Evolutionary conservation across 2,888 invertebrate species (phyloP).

Genomic region (Leistus spinibarbis): DNA sequence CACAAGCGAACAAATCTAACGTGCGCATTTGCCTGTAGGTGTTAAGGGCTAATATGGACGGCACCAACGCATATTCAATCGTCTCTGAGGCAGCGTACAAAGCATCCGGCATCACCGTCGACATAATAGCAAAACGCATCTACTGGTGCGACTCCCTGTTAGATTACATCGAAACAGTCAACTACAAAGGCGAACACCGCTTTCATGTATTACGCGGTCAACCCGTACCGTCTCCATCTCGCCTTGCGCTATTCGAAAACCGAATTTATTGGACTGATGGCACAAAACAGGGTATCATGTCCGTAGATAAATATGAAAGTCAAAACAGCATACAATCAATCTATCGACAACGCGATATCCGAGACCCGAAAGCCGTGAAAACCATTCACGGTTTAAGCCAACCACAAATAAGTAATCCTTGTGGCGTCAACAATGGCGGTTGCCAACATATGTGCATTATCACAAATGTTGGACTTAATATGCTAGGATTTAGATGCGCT

Average conservation of each 20-base stretch:
- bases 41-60: constrained; percentile 93
- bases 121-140: constrained; percentile 86
- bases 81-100: constrained; percentile 93
- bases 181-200: constrained; percentile 86
- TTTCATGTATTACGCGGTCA: constrained; percentile 81
- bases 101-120: constrained; percentile 89
- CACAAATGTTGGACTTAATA: constrained; percentile 70
- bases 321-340: constrained; percentile 78
- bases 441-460: constrained; percentile 95
- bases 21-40: constrained; percentile 55
- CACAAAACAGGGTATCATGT: constrained; percentile 87
- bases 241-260: constrained; percentile 84
- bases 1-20: background rate
- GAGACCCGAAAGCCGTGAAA: constrained; percentile 84
- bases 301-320: constrained; percentile 84
- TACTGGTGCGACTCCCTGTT: constrained; percentile 96
- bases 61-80: constrained; percentile 80
- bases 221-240: constrained; percentile 84
- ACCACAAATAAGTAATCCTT: constrained; percentile 77
- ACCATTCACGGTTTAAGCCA: constrained; percentile 82
- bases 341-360: constrained; percentile 78
- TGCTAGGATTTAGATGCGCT: constrained; percentile 85
- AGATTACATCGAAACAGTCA: constrained; percentile 95
- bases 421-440: constrained; percentile 84
- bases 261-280: constrained; percentile 90